phyloP scores from a whole-genome alignment of 2,888 invertebrate genomes.

The Pristionchus entomophagus region DNA sequence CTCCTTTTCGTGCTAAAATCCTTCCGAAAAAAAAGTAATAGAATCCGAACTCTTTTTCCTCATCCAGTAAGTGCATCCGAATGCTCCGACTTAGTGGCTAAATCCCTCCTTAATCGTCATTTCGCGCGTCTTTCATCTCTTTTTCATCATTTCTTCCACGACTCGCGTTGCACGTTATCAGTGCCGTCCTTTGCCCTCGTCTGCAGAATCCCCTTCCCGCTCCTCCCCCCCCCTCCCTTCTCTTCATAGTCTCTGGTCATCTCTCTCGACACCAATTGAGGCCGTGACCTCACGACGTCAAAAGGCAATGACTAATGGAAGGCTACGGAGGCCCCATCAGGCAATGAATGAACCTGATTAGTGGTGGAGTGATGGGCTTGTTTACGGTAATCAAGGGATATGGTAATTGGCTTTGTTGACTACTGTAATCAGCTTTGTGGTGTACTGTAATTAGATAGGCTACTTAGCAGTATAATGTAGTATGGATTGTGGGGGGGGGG shows the following conservation, averaged over 20 bases:
- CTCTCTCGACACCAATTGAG: not conserved
- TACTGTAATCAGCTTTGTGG: not conserved
- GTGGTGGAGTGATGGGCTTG: constrained; percentile 3
- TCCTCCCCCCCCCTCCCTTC: not conserved
- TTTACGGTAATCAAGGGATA: too few species aligned
- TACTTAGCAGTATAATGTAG: too few species aligned
- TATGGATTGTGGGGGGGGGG: too few species aligned
- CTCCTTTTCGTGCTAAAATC: too few species aligned
- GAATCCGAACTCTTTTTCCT: too few species aligned
- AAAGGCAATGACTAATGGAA: constrained; percentile 38
- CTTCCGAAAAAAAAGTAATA: too few species aligned
- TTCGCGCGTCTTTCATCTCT: not conserved
- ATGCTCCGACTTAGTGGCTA: too few species aligned
- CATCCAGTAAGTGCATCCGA: too few species aligned
- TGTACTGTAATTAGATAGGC: not conserved
- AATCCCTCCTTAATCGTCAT: not conserved
- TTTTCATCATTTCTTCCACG: constrained; percentile 19
- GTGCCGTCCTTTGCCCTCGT: constrained; percentile 12
- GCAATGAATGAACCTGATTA: not conserved
- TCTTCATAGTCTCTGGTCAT: not conserved
- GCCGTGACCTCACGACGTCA: constrained; percentile 29
- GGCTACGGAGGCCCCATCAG: not conserved
- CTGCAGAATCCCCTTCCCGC: not conserved
- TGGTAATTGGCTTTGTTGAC: not conserved
- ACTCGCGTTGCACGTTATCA: constrained; percentile 35